Conservation (phyloP, 2,888 invertebrate genomes). For the Nowickia ferox region DNA sequence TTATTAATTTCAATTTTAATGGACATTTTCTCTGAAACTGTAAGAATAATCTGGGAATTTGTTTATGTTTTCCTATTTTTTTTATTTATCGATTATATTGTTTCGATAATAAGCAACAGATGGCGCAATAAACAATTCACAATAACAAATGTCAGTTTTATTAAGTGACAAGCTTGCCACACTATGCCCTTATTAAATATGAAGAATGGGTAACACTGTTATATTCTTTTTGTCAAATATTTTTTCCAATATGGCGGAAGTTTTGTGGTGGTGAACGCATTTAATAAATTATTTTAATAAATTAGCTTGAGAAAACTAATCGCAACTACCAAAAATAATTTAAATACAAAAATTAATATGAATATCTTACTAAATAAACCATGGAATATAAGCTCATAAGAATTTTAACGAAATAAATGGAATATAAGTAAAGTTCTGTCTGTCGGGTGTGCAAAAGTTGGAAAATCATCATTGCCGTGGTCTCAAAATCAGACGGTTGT, state of each 20-base stretch:
- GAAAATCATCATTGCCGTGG: conserved; percentile 61
- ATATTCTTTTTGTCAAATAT: conserved; percentile 63
- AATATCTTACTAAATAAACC: conserved; percentile 5
- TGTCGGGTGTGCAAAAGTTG: conserved; percentile 48
- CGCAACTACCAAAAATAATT: conserved; percentile 31
- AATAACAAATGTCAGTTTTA: conserved; percentile 13
- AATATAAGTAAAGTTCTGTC: conserved; percentile 24
- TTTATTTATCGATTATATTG: not conserved
- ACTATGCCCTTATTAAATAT: not conserved
- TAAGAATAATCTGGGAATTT: not conserved
- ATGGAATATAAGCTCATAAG: not conserved
- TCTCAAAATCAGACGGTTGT: conserved; percentile 59
- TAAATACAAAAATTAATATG: conserved; percentile 14
- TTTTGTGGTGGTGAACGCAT: conserved; percentile 69
- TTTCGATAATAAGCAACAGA: too few species aligned
- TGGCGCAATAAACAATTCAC: conserved; percentile 43
- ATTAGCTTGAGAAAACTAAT: conserved; percentile 34
- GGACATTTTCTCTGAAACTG: conserved; percentile 82
- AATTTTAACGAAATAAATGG: conserved; percentile 15
- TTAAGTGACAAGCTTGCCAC: conserved; percentile 3
- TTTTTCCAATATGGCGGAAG: conserved; percentile 72
- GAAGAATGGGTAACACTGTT: conserved; percentile 27
- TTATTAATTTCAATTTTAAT: conserved; percentile 86
- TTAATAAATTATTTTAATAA: conserved; percentile 62
- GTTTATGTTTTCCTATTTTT: conserved; percentile 6